Evolutionary conservation across 2,888 invertebrate genomes (phyloP), one percentile per base, ranked within the genome.

Genomic region (Crematogaster levior): DNA sequence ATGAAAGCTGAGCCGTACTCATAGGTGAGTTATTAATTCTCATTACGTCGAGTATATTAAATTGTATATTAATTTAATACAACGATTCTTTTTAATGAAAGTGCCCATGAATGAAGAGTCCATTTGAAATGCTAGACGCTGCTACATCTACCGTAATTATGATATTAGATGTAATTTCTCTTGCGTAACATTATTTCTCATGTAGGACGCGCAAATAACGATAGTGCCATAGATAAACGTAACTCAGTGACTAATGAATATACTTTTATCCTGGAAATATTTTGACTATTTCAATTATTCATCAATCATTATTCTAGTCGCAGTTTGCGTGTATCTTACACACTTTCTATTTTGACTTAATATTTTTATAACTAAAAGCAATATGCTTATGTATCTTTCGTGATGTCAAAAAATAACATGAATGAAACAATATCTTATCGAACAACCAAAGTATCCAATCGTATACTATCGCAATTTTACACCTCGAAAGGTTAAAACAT

Each of bases 111-210:
- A 77, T 63, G 65, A 68, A 68, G 53, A 77, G 21, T 30, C 48
- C 56, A 68, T 56, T 77, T 34, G 43, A 70, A 70, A 70, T 56
- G 66, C 53, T 77, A 27, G 7, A 70, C 18, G 34, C 43, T 53
- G 27, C 21, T 48, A 15, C 30, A 15, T 21, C 40, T 21, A 10
- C 30, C 18, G 15, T 77, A 56, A 68, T 68, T 66, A 18, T 53
- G 21, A 21, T 43, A 53, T 65, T 77, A 77, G 30, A 70, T 10
- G 72, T 30, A 70, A 77, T 77, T 68, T 70, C 34, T 56, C 56
- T 77, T 70, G 43, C n/a, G n/a, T 63, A 72, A 48, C 53, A 30
- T 53, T 68, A 66, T 40, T 73, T 46, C 27, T 77, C 34, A 75
- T 56, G 53, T 43, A 37, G 46, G 46, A 75, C 37, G 65, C 10